Evolutionary conservation across 1,140 invertebrate genomes (phyloP), one percentile per base, ranked within the genome.

Genomic region (Brachionus calyciflorus): DNA sequence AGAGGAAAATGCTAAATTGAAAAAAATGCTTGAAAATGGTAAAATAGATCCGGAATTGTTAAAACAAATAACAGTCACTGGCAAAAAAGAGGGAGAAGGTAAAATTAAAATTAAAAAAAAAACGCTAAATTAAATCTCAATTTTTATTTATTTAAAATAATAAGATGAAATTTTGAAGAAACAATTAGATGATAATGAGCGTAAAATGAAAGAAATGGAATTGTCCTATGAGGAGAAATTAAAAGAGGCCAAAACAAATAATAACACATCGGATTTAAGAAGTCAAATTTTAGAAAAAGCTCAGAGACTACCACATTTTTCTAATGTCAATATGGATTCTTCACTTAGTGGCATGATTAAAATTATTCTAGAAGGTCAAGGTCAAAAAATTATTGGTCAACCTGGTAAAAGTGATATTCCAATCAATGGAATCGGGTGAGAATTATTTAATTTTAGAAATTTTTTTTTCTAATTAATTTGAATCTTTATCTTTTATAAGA

Each of bases 281-380:
- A 79, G 80, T 80, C 76, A 81, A 65, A 81, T 85, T 7, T 83
- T 85, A 69, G 81, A 85, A 76, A 87, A 88, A 68, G 86, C 86
- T 79, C 85, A 85, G 78, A 84, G 79, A 12, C 81, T 84, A 40
- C 85, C 88, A 10, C 86, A 89, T 82, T 80, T 89, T 9, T 88
- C 84, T 79, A 90, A 89, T 81, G 79, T 89, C 41, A 89, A 90
- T 81, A 84, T 87, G 77, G 89, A 89, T 81, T 86, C 88, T 5
- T 83, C 85, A 79, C 81, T 89, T 37, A 85, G 86, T 1, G 88
- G 88, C 4, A 85, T 87, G 80, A 86, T 89, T 70, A 81, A 88
- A 28, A 85, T 88, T 81, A 86, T 89, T 78, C 79, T 89, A 14
- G 84, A 85, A 88, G 7, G 88, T 89, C 80, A 86, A 88, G 80